Conservation (phyloP, 1,140 invertebrate species). For the Saxidomus purpurata region DNA sequence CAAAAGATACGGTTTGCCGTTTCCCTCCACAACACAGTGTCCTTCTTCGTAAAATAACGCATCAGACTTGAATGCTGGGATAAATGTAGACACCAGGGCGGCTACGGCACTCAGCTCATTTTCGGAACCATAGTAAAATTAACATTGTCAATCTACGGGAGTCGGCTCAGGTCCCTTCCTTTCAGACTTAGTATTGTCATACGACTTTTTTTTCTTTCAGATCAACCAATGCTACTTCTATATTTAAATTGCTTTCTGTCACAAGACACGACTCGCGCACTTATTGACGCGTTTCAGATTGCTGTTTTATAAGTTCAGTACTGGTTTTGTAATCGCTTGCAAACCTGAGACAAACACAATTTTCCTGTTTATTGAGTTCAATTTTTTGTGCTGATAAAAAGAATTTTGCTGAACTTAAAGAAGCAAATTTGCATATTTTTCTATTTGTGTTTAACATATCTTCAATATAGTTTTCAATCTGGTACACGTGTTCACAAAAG, state of each 20-base stretch:
- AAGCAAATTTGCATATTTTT: background rate
- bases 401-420: background rate
- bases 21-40: background rate
- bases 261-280: background rate
- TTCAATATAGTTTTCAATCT: constrained; percentile 11
- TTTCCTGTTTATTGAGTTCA: background rate
- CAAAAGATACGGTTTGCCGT: background rate
- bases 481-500: too few relatives aligned
- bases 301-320: background rate
- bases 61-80: background rate
- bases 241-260: background rate
- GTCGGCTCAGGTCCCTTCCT: background rate
- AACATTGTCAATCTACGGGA: background rate
- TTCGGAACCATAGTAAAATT: background rate
- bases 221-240: background rate
- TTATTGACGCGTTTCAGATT: background rate
- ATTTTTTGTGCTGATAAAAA: background rate
- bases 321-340: background rate
- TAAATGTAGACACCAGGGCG: constrained; percentile 1
- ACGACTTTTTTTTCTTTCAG: background rate
- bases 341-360: background rate
- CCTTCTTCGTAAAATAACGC: background rate
- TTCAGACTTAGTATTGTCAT: background rate
- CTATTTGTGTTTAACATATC: constrained; percentile 6
- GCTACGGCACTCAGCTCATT: constrained; percentile 28